Evolutionary conservation across 1,140 invertebrate species (phyloP), one percentile per base, ranked within the genome.

Genomic region (Pristionchus pacificus): DNA sequence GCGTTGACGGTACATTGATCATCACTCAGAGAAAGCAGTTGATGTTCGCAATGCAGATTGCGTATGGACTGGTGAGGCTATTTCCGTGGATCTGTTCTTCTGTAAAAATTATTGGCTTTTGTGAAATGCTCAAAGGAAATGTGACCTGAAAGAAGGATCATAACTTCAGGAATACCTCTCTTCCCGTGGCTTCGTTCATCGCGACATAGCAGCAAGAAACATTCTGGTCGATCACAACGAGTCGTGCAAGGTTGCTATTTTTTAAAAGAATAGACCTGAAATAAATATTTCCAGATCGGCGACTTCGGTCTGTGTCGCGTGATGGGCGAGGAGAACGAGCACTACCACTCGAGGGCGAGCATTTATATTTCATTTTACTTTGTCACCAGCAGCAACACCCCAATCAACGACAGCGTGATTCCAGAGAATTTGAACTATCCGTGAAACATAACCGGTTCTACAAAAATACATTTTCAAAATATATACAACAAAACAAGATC

Each of bases 241-340:
- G 33, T 65, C 77, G n/a, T 80, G 75, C 24, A 83, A 83, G 72
- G 84, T 84, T 71, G n/a, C n/a, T n/a, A n/a, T n/a, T n/a, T n/a
- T n/a, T n/a, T n/a, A n/a, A n/a, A n/a, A n/a, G n/a, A n/a, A n/a
- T n/a, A n/a, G n/a, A n/a, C n/a, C n/a, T n/a, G n/a, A n/a, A n/a
- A n/a, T n/a, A n/a, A n/a, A n/a, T n/a, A n/a, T n/a, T n/a, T n/a
- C n/a, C n/a, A n/a, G n/a, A n/a, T n/a, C n/a, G 84, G 85, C 1
- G 86, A 87, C 74, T 87, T 87, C 77, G 86, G 86, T 15, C 78
- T 87, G 28, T 84, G 86, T 58, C 77, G 86, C 3, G 86, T 84
- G 74, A 80, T 87, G 33, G 86, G 85, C n/a, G n/a, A n/a, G n/a
- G n/a, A n/a, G n/a, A n/a, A n/a, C n/a, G n/a, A n/a, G n/a, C n/a